Conservation (phyloP, 2,888 invertebrate genomes). For the Apodemia duryi region DNA sequence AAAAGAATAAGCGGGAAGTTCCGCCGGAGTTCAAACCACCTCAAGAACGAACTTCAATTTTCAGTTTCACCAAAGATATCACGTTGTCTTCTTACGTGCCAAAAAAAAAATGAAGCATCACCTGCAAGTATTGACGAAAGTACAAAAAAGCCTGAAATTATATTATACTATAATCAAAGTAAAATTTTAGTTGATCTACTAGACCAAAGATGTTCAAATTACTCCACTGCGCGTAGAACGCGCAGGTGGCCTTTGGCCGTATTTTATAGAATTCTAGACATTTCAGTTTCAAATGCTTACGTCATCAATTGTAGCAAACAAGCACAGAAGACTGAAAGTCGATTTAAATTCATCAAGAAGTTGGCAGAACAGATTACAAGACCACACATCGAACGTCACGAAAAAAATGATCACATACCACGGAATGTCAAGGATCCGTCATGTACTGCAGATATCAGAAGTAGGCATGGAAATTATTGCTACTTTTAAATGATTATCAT, state of each 20-base stretch:
- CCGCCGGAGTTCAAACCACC: slow-evolving; percentile 18
- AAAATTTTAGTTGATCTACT: slow-evolving; percentile 1
- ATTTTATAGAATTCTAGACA: too few species aligned
- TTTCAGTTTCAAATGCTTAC: too few species aligned
- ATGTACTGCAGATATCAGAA: slow-evolving; percentile 16
- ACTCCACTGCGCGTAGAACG: background rate
- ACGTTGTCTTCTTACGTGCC: background rate
- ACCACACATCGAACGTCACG: background rate
- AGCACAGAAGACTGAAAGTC: background rate
- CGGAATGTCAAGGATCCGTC: background rate
- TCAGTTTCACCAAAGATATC: slow-evolving; percentile 14
- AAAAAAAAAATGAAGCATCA: slow-evolving; percentile 1
- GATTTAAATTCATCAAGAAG: background rate
- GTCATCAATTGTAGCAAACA: too few species aligned
- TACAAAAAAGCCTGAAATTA: background rate
- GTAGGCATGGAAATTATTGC: too few species aligned
- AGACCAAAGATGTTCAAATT: slow-evolving; percentile 3
- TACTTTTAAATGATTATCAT: too few species aligned
- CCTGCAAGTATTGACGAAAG: background rate
- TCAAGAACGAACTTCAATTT: slow-evolving; percentile 16
- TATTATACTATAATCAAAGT: background rate
- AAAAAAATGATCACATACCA: background rate
- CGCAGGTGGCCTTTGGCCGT: too few species aligned
- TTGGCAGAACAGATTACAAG: background rate
- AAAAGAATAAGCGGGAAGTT: slow-evolving; percentile 11